Evolutionary conservation across 1,140 invertebrate genomes (phyloP).

Genomic region (Neelides sp.): DNA sequence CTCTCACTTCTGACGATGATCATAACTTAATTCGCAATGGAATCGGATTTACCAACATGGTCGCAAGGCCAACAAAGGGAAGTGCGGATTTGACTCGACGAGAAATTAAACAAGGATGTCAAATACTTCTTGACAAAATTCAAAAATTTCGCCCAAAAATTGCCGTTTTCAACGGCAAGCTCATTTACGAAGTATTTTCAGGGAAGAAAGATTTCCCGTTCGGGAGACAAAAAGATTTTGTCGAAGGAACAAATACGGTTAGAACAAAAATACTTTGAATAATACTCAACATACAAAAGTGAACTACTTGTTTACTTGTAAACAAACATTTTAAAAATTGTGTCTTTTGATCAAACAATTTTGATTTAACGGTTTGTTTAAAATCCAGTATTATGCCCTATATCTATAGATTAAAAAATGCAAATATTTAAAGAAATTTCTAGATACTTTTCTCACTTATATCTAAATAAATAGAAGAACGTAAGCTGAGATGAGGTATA

Average conservation of each 20-base stretch:
- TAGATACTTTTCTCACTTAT: too few species aligned
- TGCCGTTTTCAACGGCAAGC: conserved; percentile 94
- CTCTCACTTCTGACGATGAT: conserved; percentile 91
- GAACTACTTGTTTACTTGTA: too few species aligned
- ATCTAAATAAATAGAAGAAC: too few species aligned
- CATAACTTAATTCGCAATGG: conserved; percentile 81
- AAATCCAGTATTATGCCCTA: too few species aligned
- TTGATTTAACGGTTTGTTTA: too few species aligned
- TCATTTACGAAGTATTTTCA: conserved; percentile 94
- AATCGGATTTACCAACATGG: conserved; percentile 97
- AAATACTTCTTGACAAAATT: conserved; percentile 79
- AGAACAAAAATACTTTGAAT: conserved; percentile 37
- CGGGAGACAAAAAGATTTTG: conserved; percentile 81
- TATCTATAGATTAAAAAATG: too few species aligned
- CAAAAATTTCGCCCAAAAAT: conserved; percentile 88
- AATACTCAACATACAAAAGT: background rate
- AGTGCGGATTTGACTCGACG: conserved; percentile 88
- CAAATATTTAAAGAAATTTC: too few species aligned
- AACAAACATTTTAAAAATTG: background rate
- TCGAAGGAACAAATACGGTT: conserved; percentile 87
- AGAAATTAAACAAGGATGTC: conserved; percentile 90
- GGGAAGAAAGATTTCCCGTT: conserved; percentile 95
- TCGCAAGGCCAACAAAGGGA: conserved; percentile 82
- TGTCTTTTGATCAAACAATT: background rate
- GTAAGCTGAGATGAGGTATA: too few species aligned